These are phyloP conservation scores for Argyresthia albistria DNA, from an alignment of 2,888 invertebrate genomes.

Conservation along the genomic window DNA sequence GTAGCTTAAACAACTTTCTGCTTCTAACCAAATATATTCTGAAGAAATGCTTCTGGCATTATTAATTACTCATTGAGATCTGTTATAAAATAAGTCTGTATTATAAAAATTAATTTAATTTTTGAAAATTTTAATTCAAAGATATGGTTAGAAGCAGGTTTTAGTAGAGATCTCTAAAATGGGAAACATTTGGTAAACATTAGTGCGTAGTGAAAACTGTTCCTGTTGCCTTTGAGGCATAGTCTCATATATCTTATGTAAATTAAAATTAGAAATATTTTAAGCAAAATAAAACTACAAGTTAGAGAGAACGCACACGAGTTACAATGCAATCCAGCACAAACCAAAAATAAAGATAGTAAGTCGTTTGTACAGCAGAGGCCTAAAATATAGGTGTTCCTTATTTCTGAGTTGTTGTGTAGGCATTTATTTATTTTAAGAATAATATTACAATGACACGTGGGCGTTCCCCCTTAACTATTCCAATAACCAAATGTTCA, in stretches of 20 bases:
- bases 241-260: conserved; percentile 51
- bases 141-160: not conserved
- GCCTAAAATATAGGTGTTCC: too few relatives aligned
- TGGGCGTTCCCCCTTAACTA: conserved; percentile 15
- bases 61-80: too few relatives aligned
- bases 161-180: not conserved
- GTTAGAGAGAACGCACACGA: not conserved
- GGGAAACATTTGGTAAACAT: conserved; percentile 1
- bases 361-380: too few relatives aligned
- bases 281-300: not conserved
- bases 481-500: conserved; percentile 30
- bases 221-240: conserved; percentile 69
- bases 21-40: conserved; percentile 67
- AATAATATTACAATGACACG: conserved; percentile 28
- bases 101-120: not conserved
- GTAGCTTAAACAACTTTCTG: conserved; percentile 35
- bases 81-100: too few relatives aligned
- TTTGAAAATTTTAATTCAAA: not conserved
- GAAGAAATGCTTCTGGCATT: too few relatives aligned
- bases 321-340: too few relatives aligned
- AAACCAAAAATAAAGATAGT: too few relatives aligned
- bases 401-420: too few relatives aligned
- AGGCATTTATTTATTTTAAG: not conserved
- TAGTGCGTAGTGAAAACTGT: conserved; percentile 70
- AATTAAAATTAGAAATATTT: conserved; percentile 41